These are phyloP conservation scores for Alcedo quadribrachys DNA, from an alignment of 2,797 vertebrate genomes.

Conservation along the genomic window DNA sequence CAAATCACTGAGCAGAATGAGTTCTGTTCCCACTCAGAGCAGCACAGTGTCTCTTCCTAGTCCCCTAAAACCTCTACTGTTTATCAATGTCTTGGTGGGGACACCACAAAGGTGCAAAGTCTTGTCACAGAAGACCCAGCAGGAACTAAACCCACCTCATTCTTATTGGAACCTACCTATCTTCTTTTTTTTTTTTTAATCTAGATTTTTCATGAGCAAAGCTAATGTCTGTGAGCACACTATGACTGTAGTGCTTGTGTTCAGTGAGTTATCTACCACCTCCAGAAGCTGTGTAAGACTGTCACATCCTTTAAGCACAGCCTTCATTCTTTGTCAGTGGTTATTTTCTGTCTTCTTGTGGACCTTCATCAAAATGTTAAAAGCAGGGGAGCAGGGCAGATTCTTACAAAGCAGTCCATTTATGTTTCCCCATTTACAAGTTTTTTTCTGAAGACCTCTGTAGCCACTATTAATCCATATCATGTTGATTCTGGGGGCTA, in stretches of 20 bases:
- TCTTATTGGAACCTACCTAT: neutral
- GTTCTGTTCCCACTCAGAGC: too few species aligned
- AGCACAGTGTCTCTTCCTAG: neutral
- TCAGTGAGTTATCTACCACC: neutral
- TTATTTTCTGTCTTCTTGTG: neutral
- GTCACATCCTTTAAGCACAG: neutral
- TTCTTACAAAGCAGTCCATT: neutral
- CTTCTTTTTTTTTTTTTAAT: neutral
- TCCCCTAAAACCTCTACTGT: neutral
- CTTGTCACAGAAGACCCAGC: neutral
- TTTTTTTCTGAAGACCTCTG: neutral
- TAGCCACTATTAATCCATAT: neutral
- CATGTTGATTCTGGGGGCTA: neutral
- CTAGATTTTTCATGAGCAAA: neutral
- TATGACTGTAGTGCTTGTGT: neutral
- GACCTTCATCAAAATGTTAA: neutral
- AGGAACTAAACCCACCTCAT: neutral
- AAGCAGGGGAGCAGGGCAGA: neutral
- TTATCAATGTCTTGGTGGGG: neutral
- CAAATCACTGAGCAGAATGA: too few species aligned
- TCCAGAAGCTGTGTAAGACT: neutral
- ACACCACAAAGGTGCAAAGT: neutral
- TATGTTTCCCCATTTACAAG: neutral
- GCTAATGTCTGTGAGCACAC: neutral
- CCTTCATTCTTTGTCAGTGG: neutral